These are phyloP conservation scores for Digitonthophagus gazella DNA, from an alignment of 2,888 invertebrate species.

Conservation along the genomic window DNA sequence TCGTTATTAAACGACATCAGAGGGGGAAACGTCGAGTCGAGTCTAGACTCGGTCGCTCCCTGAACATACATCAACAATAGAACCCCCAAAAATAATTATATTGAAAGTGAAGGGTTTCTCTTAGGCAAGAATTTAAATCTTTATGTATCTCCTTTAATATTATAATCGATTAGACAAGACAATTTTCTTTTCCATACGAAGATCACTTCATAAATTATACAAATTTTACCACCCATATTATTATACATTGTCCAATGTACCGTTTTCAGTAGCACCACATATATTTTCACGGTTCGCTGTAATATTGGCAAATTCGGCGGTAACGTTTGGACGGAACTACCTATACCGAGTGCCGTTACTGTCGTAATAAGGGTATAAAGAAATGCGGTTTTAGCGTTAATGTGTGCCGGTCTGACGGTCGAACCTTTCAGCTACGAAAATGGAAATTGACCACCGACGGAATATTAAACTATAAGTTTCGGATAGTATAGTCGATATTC, in stretches of 20 bases:
- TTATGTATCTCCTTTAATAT: too few species aligned
- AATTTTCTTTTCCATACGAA: too few species aligned
- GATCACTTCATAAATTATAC: too few species aligned
- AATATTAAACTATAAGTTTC: not conserved
- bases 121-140: too few species aligned
- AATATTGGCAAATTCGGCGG: not conserved
- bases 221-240: too few species aligned
- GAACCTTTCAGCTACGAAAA: not conserved
- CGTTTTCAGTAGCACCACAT: not conserved
- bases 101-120: too few species aligned
- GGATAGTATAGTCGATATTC: not conserved
- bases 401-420: not conserved
- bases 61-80: not conserved
- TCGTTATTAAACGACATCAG: slow-evolving; percentile 13
- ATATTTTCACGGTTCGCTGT: not conserved
- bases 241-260: not conserved
- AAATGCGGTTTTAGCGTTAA: not conserved
- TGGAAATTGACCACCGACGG: not conserved
- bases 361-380: not conserved
- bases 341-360: not conserved
- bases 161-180: too few species aligned
- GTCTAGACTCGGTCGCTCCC: not conserved
- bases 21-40: not conserved
- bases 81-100: not conserved
- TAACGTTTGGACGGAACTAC: not conserved